Evolutionary conservation across 2,888 invertebrate genomes (phyloP).

Genomic region (Eugnorisma glareosa): DNA sequence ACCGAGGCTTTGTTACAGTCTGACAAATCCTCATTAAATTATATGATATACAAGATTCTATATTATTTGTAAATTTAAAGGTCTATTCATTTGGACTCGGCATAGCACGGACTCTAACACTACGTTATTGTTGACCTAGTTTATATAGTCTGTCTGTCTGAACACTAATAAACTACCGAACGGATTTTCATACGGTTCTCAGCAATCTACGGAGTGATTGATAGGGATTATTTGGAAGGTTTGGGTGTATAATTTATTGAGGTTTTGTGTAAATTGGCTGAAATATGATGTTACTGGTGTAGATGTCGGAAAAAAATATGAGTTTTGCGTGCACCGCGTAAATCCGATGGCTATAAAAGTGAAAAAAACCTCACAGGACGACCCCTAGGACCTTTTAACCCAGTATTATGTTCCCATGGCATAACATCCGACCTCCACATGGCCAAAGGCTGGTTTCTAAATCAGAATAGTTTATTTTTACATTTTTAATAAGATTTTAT

Average conservation of each 20-base stretch:
- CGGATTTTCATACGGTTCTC: too few relatives aligned
- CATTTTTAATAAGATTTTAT: constrained; percentile 66
- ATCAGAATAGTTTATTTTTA: neutral
- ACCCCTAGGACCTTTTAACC: neutral
- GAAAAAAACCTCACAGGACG: too few relatives aligned
- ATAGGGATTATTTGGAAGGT: too few relatives aligned
- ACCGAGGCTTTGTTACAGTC: constrained; percentile 31
- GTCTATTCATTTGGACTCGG: constrained; percentile 1
- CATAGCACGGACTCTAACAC: neutral
- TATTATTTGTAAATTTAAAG: neutral
- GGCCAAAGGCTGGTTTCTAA: neutral
- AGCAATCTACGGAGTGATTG: too few relatives aligned
- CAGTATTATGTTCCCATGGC: neutral
- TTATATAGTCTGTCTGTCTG: too few relatives aligned
- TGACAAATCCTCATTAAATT: constrained; percentile 17
- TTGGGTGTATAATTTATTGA: too few relatives aligned
- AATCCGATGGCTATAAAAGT: too few relatives aligned
- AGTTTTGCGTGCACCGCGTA: too few relatives aligned
- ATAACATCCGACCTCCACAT: neutral
- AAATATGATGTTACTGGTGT: too few relatives aligned
- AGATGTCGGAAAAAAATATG: too few relatives aligned
- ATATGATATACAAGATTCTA: neutral
- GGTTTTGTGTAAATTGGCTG: too few relatives aligned
- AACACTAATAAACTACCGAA: too few relatives aligned
- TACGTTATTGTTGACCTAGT: neutral